Conservation (phyloP, 2,113 vertebrate species). For the Chinchilla lanigera region DNA sequence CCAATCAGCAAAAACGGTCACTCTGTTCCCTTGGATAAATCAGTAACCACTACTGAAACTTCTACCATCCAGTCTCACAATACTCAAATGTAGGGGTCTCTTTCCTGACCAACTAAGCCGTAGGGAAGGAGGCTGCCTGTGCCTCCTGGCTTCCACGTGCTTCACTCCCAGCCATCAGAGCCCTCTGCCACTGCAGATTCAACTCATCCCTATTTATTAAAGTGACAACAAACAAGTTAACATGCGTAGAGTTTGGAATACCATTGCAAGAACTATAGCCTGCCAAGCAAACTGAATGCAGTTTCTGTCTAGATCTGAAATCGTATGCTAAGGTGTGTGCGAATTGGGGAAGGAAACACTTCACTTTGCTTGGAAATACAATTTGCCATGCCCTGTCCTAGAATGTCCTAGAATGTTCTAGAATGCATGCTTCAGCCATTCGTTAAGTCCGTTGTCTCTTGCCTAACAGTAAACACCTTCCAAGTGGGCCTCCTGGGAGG, state of each 20-base stretch:
- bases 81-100: not conserved
- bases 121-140: not conserved
- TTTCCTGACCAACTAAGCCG: not conserved
- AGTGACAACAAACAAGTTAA: slow-evolving; percentile 50
- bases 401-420: slow-evolving; percentile 20
- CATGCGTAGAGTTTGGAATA: not conserved
- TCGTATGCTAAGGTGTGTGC: slow-evolving; percentile 45
- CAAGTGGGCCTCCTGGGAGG: slow-evolving; percentile 53
- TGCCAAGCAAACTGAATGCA: not conserved
- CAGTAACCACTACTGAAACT: not conserved
- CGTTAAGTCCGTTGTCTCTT: slow-evolving; percentile 31
- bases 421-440: not conserved
- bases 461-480: slow-evolving; percentile 24
- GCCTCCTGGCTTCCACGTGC: not conserved
- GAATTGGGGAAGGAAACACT: not conserved
- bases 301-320: slow-evolving; percentile 46
- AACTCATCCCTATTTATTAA: slow-evolving; percentile 51
- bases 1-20: not conserved
- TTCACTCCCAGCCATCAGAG: not conserved
- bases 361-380: not conserved
- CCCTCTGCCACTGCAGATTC: slow-evolving; percentile 12
- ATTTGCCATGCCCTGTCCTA: not conserved
- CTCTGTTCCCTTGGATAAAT: not conserved
- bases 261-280: not conserved
- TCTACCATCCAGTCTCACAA: not conserved